These are phyloP conservation scores for Chelmon rostratus DNA, from an alignment of 2,797 vertebrate species.

Conservation along the genomic window DNA sequence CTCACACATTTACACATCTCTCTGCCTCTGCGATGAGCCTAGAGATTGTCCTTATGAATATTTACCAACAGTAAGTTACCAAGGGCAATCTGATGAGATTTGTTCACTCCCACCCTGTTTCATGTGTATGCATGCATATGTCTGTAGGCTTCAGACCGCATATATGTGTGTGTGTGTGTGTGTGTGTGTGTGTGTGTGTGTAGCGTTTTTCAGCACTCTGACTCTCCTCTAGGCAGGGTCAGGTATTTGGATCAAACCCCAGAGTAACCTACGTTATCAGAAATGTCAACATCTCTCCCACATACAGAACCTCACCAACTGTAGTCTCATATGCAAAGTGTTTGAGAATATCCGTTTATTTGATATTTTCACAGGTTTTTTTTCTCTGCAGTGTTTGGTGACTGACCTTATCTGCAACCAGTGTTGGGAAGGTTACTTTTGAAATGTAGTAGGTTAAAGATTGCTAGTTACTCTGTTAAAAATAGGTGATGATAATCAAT, in stretches of 20 bases:
- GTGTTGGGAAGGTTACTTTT: no score
- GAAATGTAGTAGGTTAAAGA: no score
- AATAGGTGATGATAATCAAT: no score
- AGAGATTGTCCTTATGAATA: constrained; percentile 71
- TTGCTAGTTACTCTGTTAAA: no score
- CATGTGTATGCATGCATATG: constrained; percentile 45
- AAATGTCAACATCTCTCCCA: constrained; percentile 52
- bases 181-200: constrained; percentile 8
- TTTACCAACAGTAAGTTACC: constrained; percentile 66
- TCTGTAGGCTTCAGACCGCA: constrained; percentile 30
- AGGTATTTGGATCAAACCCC: constrained; percentile 55
- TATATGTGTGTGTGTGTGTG: not conserved
- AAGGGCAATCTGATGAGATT: constrained; percentile 61
- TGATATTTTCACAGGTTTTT: constrained; percentile 7
- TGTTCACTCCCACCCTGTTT: constrained; percentile 55
- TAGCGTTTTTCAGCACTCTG: constrained; percentile 34
- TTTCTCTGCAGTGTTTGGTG: constrained; percentile 23
- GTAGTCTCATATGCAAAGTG: constrained; percentile 18
- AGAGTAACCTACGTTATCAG: constrained; percentile 40
- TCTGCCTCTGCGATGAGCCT: constrained; percentile 45
- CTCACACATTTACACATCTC: constrained; percentile 48
- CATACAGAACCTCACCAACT: constrained; percentile 8
- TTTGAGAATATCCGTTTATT: constrained; percentile 9
- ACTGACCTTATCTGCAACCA: not conserved
- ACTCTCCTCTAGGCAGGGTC: constrained; percentile 56